Conservation (phyloP, 2,888 invertebrate genomes). For the Mimas tiliae region DNA sequence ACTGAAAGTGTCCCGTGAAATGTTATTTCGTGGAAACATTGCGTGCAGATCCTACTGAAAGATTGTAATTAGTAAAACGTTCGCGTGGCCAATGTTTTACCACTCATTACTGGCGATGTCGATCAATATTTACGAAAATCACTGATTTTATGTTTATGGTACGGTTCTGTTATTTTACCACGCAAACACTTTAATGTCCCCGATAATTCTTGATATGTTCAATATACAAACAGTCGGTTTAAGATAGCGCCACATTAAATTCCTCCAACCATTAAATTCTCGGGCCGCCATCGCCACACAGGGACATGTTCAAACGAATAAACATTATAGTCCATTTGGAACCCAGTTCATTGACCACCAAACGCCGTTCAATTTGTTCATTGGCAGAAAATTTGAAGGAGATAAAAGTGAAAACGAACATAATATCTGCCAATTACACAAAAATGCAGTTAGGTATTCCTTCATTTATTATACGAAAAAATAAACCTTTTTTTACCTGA, state of each 20-base stretch:
- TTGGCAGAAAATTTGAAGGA: background rate
- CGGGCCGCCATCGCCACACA: background rate
- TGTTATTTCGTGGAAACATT: conserved; percentile 15
- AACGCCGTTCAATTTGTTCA: conserved; percentile 34
- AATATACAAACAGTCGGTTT: background rate
- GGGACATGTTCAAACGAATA: conserved; percentile 40
- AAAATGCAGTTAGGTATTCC: background rate
- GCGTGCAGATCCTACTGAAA: conserved; percentile 1
- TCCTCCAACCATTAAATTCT: no score
- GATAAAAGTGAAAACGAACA: background rate
- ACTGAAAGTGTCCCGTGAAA: conserved; percentile 23
- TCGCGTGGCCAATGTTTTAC: conserved; percentile 8
- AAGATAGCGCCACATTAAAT: background rate
- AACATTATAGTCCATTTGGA: conserved; percentile 44
- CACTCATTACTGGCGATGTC: conserved; percentile 20
- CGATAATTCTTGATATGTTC: background rate
- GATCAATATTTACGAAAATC: conserved; percentile 13
- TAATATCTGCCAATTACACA: background rate
- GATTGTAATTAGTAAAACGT: conserved; percentile 1
- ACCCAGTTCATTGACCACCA: conserved; percentile 46
- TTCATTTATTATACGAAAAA: background rate
- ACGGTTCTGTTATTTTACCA: background rate
- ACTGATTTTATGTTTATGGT: background rate
- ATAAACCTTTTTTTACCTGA: no score
- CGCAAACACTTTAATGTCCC: background rate